Evolutionary conservation across 2,797 vertebrate genomes (phyloP), one percentile per base, ranked within the genome.

Genomic region (Cossypha niveicapilla): DNA sequence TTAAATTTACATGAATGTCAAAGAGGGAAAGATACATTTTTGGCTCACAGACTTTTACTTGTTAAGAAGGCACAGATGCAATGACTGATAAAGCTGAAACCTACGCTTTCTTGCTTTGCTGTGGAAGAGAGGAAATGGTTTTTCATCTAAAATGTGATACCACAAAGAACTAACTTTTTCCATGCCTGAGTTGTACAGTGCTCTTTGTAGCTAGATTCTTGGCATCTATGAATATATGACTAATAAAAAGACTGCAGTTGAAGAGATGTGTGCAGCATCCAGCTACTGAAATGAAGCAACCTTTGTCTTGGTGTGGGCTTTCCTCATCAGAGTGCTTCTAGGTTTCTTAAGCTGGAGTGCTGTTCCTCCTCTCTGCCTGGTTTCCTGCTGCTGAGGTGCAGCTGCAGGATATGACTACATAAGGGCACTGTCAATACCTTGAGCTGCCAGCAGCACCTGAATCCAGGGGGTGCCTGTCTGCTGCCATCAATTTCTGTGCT

Each of bases 141-240:
- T 95, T 71, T 95, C 72, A 65, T 92, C 54, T 96, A 85, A 94
- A 86, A 89, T 62, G 58, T 0, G 0, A 78, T 83, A 91, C 86
- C 92, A 90, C 81, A 75, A 78, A 94, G 86, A 92, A 65, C 84
- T 94, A 92, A 95, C 58, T 91, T 95, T 95, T 96, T 96, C 96
- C 96, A 86, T 90, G 78, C 66, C 88, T 91, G 62, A 78, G 16
- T 48, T 82, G 44, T 58, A 93, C 80, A 54, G 3, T 77, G 32
- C 34, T 93, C 92, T 89, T 92, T 89, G 81, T 92, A 93, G 62
- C 75, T 86, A 72, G 54, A 24, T 83, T 92, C 54, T 95, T 87
- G 84, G 76, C 76, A 72, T 25, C 32, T 78, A 23, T 50, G 51
- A 90, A 88, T 95, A 89, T 85, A 56, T 91, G 93, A 96, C 90